Evolutionary conservation across 2,888 invertebrate species (phyloP).

Genomic region (Keiferia lycopersicella): DNA sequence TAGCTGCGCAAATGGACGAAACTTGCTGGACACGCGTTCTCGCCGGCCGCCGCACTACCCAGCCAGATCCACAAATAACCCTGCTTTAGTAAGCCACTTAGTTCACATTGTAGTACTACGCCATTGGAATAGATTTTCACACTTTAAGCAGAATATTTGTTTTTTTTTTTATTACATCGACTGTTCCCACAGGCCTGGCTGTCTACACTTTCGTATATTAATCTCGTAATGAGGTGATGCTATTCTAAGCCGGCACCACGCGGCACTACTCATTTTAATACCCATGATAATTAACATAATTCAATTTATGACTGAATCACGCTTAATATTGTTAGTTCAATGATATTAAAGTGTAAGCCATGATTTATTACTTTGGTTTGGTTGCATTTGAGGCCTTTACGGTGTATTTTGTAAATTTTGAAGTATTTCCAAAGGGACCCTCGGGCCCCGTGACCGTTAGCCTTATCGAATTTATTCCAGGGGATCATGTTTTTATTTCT

Average conservation of each 20-base stretch:
- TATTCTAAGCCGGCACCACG: no score
- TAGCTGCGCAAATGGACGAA: conserved; percentile 34
- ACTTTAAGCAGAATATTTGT: no score
- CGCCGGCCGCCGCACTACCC: background rate
- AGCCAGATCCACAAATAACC: conserved; percentile 16
- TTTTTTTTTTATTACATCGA: no score
- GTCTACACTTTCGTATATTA: no score
- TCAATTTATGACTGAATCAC: background rate
- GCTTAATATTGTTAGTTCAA: background rate
- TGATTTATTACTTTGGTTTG: conserved; percentile 2
- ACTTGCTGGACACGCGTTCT: conserved; percentile 32
- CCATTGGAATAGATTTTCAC: no score
- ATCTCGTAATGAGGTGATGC: no score
- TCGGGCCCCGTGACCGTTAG: conserved; percentile 18
- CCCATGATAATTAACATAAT: no score
- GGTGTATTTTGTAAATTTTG: conserved; percentile 7
- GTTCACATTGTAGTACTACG: background rate
- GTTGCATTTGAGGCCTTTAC: background rate
- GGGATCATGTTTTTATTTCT: conserved; percentile 29
- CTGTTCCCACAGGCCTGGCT: no score
- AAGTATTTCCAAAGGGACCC: conserved; percentile 20
- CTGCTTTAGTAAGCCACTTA: conserved; percentile 23
- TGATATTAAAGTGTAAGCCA: background rate
- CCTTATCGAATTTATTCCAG: conserved; percentile 26
- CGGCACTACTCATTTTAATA: no score